A percentile compares a stretch with the other conserved stretches of the same genome.
Evolutionary conservation across 2,888 invertebrate species (phyloP).

Genomic region (Brachyptera risi): DNA sequence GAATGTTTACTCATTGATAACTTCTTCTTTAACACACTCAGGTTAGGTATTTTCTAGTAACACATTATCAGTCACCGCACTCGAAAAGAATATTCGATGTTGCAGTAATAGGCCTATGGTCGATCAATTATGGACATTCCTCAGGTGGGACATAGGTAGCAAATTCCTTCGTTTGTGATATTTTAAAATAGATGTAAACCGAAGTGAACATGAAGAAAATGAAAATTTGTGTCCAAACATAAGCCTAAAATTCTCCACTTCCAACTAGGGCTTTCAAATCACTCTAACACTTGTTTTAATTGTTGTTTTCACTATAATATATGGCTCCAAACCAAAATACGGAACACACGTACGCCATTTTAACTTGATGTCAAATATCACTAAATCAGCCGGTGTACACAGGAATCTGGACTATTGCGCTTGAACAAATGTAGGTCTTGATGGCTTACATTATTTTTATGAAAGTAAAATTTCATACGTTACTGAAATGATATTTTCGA

Average conservation of each 20-base stretch:
- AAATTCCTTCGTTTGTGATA: neutral
- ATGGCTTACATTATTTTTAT: neutral
- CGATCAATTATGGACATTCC: conserved; percentile 58
- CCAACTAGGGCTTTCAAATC: neutral
- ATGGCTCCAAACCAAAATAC: conserved; percentile 39
- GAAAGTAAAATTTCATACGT: too few relatives aligned
- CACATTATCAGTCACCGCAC: conserved; percentile 14
- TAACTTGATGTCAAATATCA: conserved; percentile 36
- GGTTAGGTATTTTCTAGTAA: neutral
- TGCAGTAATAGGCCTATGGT: conserved; percentile 58
- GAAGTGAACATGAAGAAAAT: conserved; percentile 22
- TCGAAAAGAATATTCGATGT: neutral
- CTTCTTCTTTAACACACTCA: neutral
- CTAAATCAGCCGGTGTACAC: conserved; percentile 25
- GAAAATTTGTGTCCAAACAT: neutral
- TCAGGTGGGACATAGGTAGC: conserved; percentile 54
- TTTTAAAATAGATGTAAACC: neutral
- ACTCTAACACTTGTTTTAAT: conserved; percentile 1
- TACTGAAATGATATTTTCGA: too few relatives aligned
- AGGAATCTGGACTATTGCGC: too few relatives aligned
- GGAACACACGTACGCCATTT: conserved; percentile 41
- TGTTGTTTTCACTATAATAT: conserved; percentile 31
- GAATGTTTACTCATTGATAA: neutral
- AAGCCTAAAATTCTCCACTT: neutral
- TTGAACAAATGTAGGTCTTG: conserved; percentile 23